Evolutionary conservation across 2,113 vertebrate genomes (phyloP), one percentile per base, ranked within the genome.

Genomic region (Bubo scandiacus): DNA sequence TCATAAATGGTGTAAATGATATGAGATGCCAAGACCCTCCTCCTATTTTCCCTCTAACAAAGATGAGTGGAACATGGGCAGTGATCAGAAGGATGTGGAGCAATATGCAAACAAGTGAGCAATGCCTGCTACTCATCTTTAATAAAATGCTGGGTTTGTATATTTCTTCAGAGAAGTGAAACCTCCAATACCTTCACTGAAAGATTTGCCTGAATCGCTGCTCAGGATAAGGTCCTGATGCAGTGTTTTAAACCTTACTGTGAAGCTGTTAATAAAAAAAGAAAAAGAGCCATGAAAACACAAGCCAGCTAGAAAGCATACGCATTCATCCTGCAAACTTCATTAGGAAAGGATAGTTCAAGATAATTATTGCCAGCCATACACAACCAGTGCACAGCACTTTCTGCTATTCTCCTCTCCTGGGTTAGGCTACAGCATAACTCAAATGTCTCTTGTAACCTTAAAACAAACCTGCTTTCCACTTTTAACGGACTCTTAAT

Each of bases 271-370:
- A 32, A 93, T 77, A 1, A 52, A 51, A 47, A 47, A 70, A 75
- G 67, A 92, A 79, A 1, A 52, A 32, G 52, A 20, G 14, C 19
- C 2, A 8, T 6, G 12, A 59, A 81, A 91, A 59, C 30, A 42
- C 10, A 47, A 27, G 21, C 66, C 49, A 55, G 23, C 13, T 18
- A 81, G 47, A 81, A 73, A 92, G 70, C 55, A 68, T 11, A 7
- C 3, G 81, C 47, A 63, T 70, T 79, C 49, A 85, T 81, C 96
- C 94, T 93, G 90, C 52, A 95, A 96, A 97, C 57, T 86, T 87
- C 22, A 43, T 66, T 83, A 92, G 77, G n/a, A 90, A 91, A 80
- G 82, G 70, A 93, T 54, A 97, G 34, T 25, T 86, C 81, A 93
- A 75, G 42, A 68, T 78, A 92, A 95, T 66, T 88, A 79, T 38